Base-by-base conservation (phyloP, 2,113 vertebrate genomes). In the Neolamprologus cancellatus region DNA sequence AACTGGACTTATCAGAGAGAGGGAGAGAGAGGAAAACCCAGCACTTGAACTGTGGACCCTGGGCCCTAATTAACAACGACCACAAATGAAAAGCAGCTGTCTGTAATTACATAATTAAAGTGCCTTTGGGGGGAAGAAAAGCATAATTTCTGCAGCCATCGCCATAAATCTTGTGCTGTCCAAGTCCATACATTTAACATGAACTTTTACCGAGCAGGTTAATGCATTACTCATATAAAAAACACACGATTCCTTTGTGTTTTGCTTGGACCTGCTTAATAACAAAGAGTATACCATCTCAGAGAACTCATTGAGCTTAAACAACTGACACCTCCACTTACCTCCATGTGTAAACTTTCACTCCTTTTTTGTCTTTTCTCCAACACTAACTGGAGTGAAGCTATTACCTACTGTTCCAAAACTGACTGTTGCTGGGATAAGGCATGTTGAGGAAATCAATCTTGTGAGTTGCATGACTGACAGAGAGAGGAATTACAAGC, bases 111-210 rank as follows among this genome's bases (percentile, higher is more conserved):
- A 98, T 98, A 97, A 97, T 98, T 98, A 97, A 98, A 98, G 97
- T 96, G 96, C 97, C 97, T 97, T 96, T 97, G 95, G 97, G 96
- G 95, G 96, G 91, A 96, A 97, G 97, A 95, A 97, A 97, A 97
- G 97, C 97, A 98, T 98, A 97, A 99, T 99, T 99, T 99, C 97
- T 97, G 94, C 91, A 97, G 97, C 96, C 96, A 96, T 97, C 86
- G 96, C 96, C 97, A 99, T 99, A 99, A 99, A 99, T 99, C 98
- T 99, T 99, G 94, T 64, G 97, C 98, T 99, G 98, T 99, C 98
- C 41, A 79, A 96, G 95, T 92, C 93, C 91, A 97, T 97, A 97
- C 76, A 50, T 97, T 96, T 96, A 97, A 97, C 76, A 89, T 96
- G 97, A 97, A 97, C 96, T 95, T 96, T 96, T 96, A 92, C 91